Conservation (phyloP, 2,113 vertebrate species). For the Sphaerodactylus townsendi region DNA sequence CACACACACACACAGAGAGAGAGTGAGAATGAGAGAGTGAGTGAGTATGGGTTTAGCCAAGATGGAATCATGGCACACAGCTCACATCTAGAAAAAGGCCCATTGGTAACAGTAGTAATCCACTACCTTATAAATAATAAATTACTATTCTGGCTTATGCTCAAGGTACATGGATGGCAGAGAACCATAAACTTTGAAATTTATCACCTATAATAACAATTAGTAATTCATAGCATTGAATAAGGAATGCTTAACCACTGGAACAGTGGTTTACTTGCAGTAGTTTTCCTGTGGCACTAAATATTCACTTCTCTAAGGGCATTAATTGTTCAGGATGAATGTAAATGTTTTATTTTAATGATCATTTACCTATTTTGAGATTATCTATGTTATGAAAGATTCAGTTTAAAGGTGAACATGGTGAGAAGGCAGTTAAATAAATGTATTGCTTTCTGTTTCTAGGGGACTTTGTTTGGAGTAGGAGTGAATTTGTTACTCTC, state of each 20-base stretch:
- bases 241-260: neutral
- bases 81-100: no score
- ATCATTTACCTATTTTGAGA: neutral
- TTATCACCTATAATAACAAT: neutral
- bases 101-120: neutral
- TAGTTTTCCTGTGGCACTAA: neutral
- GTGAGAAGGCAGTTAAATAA: neutral
- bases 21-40: no score
- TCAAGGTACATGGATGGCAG: neutral
- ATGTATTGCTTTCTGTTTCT: neutral
- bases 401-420: neutral
- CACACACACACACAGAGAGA: no score
- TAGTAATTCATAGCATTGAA: neutral
- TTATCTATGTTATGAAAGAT: neutral
- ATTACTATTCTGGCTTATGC: neutral
- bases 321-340: neutral
- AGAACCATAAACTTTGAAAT: neutral
- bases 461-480: neutral
- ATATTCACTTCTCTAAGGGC: neutral
- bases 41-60: no score
- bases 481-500: neutral
- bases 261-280: neutral
- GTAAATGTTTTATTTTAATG: constrained; percentile 2
- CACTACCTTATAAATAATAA: neutral
- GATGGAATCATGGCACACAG: no score